Evolutionary conservation across 2,888 invertebrate genomes (phyloP).

Genomic region (Drosophila rubida): DNA sequence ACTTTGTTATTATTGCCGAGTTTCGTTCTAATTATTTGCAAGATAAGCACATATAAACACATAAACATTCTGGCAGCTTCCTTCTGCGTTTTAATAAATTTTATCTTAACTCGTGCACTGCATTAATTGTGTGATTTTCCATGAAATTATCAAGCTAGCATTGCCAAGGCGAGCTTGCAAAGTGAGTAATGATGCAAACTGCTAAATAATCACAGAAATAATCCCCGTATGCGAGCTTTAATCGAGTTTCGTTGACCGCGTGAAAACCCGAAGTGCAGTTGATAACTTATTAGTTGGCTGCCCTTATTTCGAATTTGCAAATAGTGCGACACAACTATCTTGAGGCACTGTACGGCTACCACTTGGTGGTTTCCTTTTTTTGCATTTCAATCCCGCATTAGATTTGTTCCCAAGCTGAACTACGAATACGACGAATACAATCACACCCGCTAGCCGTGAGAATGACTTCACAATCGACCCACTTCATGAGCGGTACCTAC

Average conservation of each 20-base stretch:
- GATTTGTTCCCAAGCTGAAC: conserved; percentile 13
- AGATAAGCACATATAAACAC: too few species aligned
- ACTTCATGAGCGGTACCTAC: conserved; percentile 45
- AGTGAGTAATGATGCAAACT: neutral
- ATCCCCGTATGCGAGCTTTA: conserved; percentile 14
- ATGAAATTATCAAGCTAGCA: neutral
- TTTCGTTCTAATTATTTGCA: too few species aligned
- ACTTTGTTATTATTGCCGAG: too few species aligned
- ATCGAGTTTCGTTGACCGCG: conserved; percentile 12
- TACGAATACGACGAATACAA: neutral
- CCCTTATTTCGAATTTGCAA: conserved; percentile 26
- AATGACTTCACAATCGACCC: conserved; percentile 48
- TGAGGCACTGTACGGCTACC: neutral
- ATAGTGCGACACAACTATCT: neutral
- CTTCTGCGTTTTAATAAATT: too few species aligned
- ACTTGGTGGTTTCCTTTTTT: conserved; percentile 22
- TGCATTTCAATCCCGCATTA: conserved; percentile 44
- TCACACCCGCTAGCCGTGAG: conserved; percentile 42
- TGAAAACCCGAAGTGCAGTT: conserved; percentile 9
- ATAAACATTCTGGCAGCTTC: too few species aligned
- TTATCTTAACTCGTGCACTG: too few species aligned
- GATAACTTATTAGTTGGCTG: conserved; percentile 2
- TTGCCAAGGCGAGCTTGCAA: too few species aligned
- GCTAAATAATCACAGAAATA: conserved; percentile 4
- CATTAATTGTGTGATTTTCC: too few species aligned